phyloP scores from a whole-genome alignment of 92 coral and sea anemone species.

The Actinostola sp. region DNA sequence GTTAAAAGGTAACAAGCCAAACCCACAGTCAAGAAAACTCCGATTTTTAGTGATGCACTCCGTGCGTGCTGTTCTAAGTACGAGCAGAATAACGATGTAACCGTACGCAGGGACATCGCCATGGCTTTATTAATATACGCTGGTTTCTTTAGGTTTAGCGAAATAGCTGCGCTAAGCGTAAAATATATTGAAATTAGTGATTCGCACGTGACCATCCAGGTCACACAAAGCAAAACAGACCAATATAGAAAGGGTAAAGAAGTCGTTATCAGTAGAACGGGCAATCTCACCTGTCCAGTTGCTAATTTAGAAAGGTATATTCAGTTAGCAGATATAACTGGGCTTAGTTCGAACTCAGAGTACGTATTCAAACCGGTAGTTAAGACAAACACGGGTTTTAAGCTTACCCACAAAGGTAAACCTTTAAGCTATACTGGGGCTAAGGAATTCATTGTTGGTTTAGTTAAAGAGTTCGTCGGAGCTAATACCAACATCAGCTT shows the following conservation, averaged over 20 bases:
- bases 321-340: conserved; percentile 1
- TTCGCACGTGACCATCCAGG: conserved; percentile 23
- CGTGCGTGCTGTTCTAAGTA: conserved; percentile 34
- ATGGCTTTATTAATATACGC: conserved; percentile 28
- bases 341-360: conserved; percentile 6
- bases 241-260: conserved; percentile 49
- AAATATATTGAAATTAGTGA: conserved; percentile 31
- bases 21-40: conserved; percentile 38
- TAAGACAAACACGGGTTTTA: conserved; percentile 23
- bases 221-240: conserved; percentile 46
- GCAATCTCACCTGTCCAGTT: conserved; percentile 26
- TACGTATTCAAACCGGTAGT: conserved; percentile 25
- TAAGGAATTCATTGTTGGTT: conserved; percentile 11
- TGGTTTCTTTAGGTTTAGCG: conserved; percentile 51
- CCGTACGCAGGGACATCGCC: conserved; percentile 35
- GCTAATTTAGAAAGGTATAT: conserved; percentile 6
- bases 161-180: conserved; percentile 34
- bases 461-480: conserved; percentile 8
- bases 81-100: conserved; percentile 14
- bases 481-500: conserved; percentile 2
- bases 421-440: conserved; percentile 26
- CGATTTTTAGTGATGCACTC: conserved; percentile 33
- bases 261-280: conserved; percentile 35
- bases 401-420: conserved; percentile 20
- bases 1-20: conserved; percentile 33